Evolutionary conservation across 2,888 invertebrate species (phyloP).

Genomic region (Pandemis heparana): DNA sequence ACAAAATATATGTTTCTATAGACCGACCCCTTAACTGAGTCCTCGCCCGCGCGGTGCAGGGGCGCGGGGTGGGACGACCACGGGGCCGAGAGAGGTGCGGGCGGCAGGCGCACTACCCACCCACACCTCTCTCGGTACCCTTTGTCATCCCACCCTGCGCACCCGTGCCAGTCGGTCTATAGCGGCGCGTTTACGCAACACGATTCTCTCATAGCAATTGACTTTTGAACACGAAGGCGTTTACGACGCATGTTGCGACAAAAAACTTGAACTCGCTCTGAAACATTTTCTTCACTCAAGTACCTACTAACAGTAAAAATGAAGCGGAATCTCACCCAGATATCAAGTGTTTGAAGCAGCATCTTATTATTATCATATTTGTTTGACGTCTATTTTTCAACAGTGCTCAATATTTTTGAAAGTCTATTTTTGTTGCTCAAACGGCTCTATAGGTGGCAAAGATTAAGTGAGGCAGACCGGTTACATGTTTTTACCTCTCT

Average conservation of each 20-base stretch:
- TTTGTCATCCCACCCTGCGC: too few relatives aligned
- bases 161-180: too few relatives aligned
- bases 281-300: not conserved
- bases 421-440: constrained; percentile 74
- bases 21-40: too few relatives aligned
- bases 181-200: too few relatives aligned
- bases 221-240: not conserved
- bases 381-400: constrained; percentile 83
- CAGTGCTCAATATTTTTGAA: constrained; percentile 81
- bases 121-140: too few relatives aligned
- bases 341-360: constrained; percentile 73
- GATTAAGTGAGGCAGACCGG: constrained; percentile 21
- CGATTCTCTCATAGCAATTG: not conserved
- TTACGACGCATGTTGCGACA: not conserved
- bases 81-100: too few relatives aligned
- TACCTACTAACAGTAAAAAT: constrained; percentile 45
- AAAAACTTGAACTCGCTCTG: not conserved
- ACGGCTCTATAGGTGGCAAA: constrained; percentile 65
- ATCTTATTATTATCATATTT: constrained; percentile 73
- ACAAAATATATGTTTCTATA: too few relatives aligned
- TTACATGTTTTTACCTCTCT: not conserved
- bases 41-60: too few relatives aligned
- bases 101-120: too few relatives aligned
- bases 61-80: too few relatives aligned
- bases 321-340: constrained; percentile 58